These are phyloP conservation scores for Tragelaphus imberbis DNA, from an alignment of 2,113 vertebrate genomes.

Conservation along the genomic window DNA sequence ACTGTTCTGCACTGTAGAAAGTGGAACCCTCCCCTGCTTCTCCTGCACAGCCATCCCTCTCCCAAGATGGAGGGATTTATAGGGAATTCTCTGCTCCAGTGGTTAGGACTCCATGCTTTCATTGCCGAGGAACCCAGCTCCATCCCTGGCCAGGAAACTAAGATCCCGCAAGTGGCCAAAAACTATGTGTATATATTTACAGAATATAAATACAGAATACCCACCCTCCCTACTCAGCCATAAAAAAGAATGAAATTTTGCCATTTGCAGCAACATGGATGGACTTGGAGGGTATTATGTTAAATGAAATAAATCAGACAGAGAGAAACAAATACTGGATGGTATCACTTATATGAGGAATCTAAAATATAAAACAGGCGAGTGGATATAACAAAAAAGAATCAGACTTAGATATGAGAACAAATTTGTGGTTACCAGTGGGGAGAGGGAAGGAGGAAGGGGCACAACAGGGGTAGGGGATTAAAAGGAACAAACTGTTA, in stretches of 20 bases:
- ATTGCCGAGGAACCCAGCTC: not conserved
- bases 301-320: not conserved
- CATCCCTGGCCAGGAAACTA: not conserved
- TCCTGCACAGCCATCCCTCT: not conserved
- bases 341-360: not conserved
- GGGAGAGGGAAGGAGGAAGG: not conserved
- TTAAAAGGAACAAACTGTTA: not conserved
- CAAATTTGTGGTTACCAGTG: not conserved
- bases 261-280: not conserved
- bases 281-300: not conserved
- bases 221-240: not conserved
- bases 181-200: not conserved
- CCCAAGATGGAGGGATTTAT: not conserved
- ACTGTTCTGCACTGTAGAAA: not conserved
- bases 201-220: not conserved
- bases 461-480: not conserved
- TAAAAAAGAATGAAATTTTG: not conserved
- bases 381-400: not conserved
- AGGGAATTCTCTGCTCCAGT: not conserved
- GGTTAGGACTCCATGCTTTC: not conserved
- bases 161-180: not conserved
- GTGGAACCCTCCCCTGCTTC: not conserved
- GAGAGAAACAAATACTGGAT: not conserved
- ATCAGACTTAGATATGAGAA: not conserved
- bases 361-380: not conserved